Evolutionary conservation across 2,113 vertebrate genomes (phyloP).

Genomic region (Symphodus melops): DNA sequence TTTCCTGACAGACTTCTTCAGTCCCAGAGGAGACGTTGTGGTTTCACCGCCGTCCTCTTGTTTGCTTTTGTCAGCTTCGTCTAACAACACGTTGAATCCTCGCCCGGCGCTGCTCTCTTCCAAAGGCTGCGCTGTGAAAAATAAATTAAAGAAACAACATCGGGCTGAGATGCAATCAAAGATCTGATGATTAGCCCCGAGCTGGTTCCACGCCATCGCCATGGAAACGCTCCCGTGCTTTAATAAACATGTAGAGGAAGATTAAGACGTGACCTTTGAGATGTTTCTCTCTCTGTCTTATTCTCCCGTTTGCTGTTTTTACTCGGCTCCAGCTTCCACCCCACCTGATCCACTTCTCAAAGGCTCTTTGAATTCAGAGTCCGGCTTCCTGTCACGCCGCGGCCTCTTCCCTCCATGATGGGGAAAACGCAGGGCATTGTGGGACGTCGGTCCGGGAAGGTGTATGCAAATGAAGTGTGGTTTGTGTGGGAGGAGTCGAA

Average conservation of each 20-base stretch:
- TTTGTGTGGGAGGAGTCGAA: neutral
- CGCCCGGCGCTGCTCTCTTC: neutral
- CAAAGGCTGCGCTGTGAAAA: neutral
- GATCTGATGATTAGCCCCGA: neutral
- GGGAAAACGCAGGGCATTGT: slow-evolving; percentile 48
- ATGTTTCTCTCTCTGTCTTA: neutral
- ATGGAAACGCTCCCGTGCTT: neutral
- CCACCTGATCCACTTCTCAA: slow-evolving; percentile 74
- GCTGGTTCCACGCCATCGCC: neutral
- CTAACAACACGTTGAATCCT: neutral
- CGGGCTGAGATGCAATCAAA: neutral
- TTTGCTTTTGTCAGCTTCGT: neutral
- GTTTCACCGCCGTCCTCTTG: too few relatives aligned
- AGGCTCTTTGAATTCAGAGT: slow-evolving; percentile 62
- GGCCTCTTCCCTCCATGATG: slow-evolving; percentile 29
- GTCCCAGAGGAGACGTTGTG: too few relatives aligned
- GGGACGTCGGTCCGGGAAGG: slow-evolving; percentile 46
- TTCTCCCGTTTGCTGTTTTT: slow-evolving; percentile 14
- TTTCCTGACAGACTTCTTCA: too few relatives aligned
- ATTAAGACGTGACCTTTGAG: neutral
- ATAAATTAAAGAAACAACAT: neutral
- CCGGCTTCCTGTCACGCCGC: slow-evolving; percentile 55
- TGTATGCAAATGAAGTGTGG: slow-evolving; percentile 49
- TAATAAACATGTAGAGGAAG: neutral
- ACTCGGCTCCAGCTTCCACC: slow-evolving; percentile 45